Percentiles rank a stretch among this genome's conserved stretches.
Conservation (phyloP, 1,140 invertebrate genomes). For the Eufriesea mexicana region DNA sequence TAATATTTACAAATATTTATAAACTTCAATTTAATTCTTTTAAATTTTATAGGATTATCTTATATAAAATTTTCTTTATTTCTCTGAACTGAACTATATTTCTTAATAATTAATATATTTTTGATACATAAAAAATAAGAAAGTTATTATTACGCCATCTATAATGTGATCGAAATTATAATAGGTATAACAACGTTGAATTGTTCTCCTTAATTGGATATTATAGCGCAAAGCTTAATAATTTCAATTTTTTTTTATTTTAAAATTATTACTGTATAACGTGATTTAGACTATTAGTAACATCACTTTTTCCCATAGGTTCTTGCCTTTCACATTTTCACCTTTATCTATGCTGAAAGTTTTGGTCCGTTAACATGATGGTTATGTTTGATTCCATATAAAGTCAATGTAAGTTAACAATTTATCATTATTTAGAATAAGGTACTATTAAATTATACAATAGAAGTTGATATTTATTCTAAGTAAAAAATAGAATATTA, state of each 20-base stretch:
- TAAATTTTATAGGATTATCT: background rate
- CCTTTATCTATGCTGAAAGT: background rate
- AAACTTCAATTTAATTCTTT: background rate
- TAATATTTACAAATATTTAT: background rate
- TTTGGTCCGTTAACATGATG: too few relatives aligned
- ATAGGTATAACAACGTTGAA: background rate
- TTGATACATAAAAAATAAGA: background rate
- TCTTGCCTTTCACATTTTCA: background rate
- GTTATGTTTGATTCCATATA: background rate
- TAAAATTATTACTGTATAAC: background rate
- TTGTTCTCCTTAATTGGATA: background rate
- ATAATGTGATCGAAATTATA: background rate
- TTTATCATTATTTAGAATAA: background rate
- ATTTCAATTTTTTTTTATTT: background rate
- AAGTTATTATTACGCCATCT: background rate
- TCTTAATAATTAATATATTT: background rate
- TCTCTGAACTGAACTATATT: background rate
- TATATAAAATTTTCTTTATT: background rate
- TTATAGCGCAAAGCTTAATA: background rate
- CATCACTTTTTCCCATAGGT: background rate
- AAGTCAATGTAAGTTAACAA: constrained; percentile 6
- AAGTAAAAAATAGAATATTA: background rate
- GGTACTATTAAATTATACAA: background rate
- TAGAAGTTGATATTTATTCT: background rate
- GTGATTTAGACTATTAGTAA: background rate